These are phyloP conservation scores for Eilema caniola DNA, from an alignment of 2,888 invertebrate species.

Conservation along the genomic window DNA sequence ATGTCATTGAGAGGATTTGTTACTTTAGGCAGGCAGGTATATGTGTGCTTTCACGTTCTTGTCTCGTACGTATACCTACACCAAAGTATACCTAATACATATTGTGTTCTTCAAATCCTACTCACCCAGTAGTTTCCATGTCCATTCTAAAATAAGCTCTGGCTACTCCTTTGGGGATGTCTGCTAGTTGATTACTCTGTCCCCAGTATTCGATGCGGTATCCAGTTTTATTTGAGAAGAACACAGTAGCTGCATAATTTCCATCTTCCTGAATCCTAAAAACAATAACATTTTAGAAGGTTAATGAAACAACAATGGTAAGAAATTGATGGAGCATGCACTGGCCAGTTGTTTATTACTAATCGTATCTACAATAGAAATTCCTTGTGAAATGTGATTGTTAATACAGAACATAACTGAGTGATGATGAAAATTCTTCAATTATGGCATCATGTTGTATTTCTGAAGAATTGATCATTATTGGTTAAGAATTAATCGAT, in stretches of 20 bases:
- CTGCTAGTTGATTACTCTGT: slow-evolving; percentile 90
- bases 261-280: slow-evolving; percentile 90
- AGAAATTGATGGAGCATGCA: neutral
- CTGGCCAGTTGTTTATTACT: neutral
- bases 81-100: no score
- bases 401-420: neutral
- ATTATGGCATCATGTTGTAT: neutral
- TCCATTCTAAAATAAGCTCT: slow-evolving; percentile 92
- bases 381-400: neutral
- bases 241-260: slow-evolving; percentile 90
- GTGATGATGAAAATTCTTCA: neutral
- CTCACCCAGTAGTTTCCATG: slow-evolving; percentile 91
- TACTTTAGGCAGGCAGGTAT: no score
- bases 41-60: no score
- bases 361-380: neutral
- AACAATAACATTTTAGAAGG: neutral
- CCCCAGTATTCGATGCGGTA: slow-evolving; percentile 93
- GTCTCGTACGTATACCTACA: no score
- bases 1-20: no score
- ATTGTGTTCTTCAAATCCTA: slow-evolving; percentile 11
- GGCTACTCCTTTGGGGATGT: slow-evolving; percentile 90
- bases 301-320: neutral
- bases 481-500: neutral
- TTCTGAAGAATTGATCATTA: neutral
- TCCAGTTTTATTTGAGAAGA: slow-evolving; percentile 89